Base-by-base conservation (phyloP, 2,797 vertebrate genomes). In the Muscicapa comitata region DNA sequence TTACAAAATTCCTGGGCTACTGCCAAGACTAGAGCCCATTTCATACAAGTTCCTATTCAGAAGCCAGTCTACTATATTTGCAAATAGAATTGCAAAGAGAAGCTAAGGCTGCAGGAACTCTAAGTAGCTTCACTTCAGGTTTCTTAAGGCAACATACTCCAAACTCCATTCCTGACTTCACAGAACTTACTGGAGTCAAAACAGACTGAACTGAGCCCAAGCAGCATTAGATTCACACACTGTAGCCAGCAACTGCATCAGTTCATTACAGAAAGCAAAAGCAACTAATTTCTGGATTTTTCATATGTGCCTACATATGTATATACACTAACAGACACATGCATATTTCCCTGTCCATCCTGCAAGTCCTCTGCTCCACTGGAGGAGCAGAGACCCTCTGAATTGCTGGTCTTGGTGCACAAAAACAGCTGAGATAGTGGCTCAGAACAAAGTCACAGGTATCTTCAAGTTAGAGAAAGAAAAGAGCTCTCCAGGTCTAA, bases 1-100 rank as follows among this genome's bases (percentile, higher is more conserved):
- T 74, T 88, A 92, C 67, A 85, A 63, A 79, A 92, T 92, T 92
- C 88, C 93, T 92, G 95, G 93, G 62, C 35, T 57, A 85, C 53
- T 1, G 77, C 94, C 93, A 96, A 88, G 66, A 70, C 51, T 11
- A 84, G 59, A 79, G 40, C 47, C 77, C 83, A 71, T 88, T 92
- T 94, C 88, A 95, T 66, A 94, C 66, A 95, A 86, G 86, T 90
- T 95, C 26, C 83, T 95, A 82, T 94, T 96, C 88, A 94, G 67
- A 95, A 92, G 63, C 23, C 45, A 61, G 55, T 71, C 59, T 57
- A 67, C 80, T 79, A 8, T 45, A 90, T 66, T 79, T 45, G 50
- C 37, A 48, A 88, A 87, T 93, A 67, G 85, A 92, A 92, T 67
- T 31, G 29, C 40, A 90, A 95, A 91, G 65, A 76, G 53, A 15